Evolutionary conservation across 1,140 invertebrate species (phyloP).

Genomic region (Drosophila pectinifera): DNA sequence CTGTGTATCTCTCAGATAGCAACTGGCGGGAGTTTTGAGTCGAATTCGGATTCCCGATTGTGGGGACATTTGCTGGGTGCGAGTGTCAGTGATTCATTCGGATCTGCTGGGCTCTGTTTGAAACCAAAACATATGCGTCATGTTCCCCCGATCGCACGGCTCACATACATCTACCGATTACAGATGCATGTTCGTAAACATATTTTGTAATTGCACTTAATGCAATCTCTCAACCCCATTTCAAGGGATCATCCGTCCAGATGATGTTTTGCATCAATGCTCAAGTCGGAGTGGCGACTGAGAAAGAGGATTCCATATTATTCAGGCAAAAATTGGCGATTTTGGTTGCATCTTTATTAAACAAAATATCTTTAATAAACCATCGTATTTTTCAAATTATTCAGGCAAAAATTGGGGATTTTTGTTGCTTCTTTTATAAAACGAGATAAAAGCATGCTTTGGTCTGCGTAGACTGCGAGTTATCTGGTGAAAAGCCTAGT

Average conservation of each 20-base stretch:
- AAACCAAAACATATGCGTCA: conserved; percentile 78
- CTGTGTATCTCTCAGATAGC: conserved; percentile 51
- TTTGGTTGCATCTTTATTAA: too few species aligned
- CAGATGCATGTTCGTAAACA: conserved; percentile 33
- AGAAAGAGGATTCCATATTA: too few species aligned
- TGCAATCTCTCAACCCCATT: conserved; percentile 67
- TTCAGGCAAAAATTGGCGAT: too few species aligned
- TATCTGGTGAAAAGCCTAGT: too few species aligned
- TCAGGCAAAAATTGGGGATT: too few species aligned
- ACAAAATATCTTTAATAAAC: too few species aligned
- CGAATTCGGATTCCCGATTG: conserved; percentile 37
- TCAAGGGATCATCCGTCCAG: conserved; percentile 38
- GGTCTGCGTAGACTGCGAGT: too few species aligned
- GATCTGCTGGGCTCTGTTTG: conserved; percentile 19
- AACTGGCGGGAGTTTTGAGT: conserved; percentile 48
- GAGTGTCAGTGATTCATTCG: conserved; percentile 46
- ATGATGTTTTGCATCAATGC: conserved; percentile 33
- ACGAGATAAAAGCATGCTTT: too few species aligned
- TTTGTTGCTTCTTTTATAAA: too few species aligned
- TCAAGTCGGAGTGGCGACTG: conserved; percentile 1
- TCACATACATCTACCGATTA: conserved; percentile 46
- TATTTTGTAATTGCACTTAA: conserved; percentile 76
- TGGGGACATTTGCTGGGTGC: conserved; percentile 22
- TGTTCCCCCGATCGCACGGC: conserved; percentile 25
- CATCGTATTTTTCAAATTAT: neutral